Evolutionary conservation across 2,888 invertebrate genomes (phyloP), one percentile per base, ranked within the genome.

Genomic region (Parapristionchus giblindavisi): DNA sequence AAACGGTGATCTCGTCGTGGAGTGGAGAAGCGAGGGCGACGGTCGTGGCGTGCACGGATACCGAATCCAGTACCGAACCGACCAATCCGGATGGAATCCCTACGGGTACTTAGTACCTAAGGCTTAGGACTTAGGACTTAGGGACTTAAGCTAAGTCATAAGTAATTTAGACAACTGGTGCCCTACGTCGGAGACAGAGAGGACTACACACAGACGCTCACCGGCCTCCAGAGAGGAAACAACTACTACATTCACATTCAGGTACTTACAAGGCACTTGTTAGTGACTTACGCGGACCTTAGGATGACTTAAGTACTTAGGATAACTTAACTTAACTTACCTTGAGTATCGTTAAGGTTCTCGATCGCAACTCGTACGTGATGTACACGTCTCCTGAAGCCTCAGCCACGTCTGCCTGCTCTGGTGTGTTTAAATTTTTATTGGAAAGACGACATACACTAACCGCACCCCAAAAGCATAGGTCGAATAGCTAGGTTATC

Each of bases 41-140:
- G 87, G 88, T 54, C 80, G 85, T 48, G 86, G 86, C 32, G 86
- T 87, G 54, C 87, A 81, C 75, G 88, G 87, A 73, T 87, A 87
- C 79, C 80, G 85, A 56, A 81, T 87, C 52, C 83, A 87, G 76
- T 88, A 84, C 81, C 73, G 83, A 38, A 81, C 78, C 32, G 81
- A 80, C 40, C 80, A 81, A 29, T 76, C 80, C 29, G 85, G 85
- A 74, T 86, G 87, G 87, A 85, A 84, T 71, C 85, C 87, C 17
- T 85, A 83, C 52, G 85, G 86, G 85, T 34, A 56, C 8, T 43
- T 43, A 14, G n/a, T n/a, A n/a, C n/a, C n/a, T n/a, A n/a, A n/a
- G n/a, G n/a, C n/a, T 77, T n/a, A 8, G 24, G 40, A n/a, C n/a
- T n/a, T n/a, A n/a, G n/a, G n/a, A n/a, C n/a, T n/a, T n/a, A n/a